Conservation (phyloP, 2,113 vertebrate species). For the Eptatretus burgeri region DNA sequence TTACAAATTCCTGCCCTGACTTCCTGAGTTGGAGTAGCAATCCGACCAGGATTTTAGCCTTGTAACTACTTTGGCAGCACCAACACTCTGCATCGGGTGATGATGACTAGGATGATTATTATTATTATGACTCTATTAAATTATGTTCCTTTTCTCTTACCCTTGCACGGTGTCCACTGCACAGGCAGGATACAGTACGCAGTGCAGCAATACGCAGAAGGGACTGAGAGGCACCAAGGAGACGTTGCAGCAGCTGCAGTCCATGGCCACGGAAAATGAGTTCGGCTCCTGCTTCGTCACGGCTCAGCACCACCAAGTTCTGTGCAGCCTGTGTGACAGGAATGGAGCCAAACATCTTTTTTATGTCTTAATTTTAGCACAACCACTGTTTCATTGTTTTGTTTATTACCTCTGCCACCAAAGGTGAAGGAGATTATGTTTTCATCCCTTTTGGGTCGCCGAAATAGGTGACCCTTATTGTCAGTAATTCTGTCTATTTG, state of each 20-base stretch:
- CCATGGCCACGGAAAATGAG: slow-evolving; percentile 83
- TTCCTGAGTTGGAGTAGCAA: no score
- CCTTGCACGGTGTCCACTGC: slow-evolving; percentile 51
- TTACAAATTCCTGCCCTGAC: no score
- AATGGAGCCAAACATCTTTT: not conserved
- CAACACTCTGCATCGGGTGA: no score
- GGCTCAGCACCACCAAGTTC: slow-evolving; percentile 64
- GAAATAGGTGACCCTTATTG: no score
- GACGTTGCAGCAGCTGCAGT: slow-evolving; percentile 35
- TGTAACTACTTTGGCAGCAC: no score
- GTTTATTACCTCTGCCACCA: not conserved
- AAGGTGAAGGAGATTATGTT: no score
- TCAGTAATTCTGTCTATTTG: no score
- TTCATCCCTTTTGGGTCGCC: no score
- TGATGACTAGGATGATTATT: no score
- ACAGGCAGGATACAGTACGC: slow-evolving; percentile 60
- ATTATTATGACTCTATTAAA: no score
- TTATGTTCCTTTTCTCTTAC: slow-evolving; percentile 18
- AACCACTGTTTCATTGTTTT: not conserved
- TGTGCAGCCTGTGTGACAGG: slow-evolving; percentile 38
- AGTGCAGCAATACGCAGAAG: slow-evolving; percentile 57
- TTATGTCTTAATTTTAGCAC: not conserved
- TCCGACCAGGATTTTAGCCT: no score
- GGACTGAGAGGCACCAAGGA: slow-evolving; percentile 39
- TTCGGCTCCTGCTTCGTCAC: slow-evolving; percentile 67